Conservation (phyloP, 1,140 invertebrate genomes). For the Euwallacea similis region DNA sequence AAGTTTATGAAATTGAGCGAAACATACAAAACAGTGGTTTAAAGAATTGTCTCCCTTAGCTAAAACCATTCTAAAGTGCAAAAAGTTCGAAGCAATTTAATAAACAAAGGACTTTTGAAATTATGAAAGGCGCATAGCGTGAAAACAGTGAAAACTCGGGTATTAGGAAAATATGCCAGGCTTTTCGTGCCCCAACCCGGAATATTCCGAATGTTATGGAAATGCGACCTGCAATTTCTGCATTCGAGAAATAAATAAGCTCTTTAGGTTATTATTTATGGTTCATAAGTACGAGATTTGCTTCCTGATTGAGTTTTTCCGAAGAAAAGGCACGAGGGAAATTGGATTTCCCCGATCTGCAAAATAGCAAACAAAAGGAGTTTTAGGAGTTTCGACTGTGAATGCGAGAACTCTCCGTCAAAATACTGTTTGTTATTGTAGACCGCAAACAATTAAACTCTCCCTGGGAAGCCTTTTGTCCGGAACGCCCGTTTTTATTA, state of each 20-base stretch:
- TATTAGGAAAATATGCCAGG: slow-evolving; percentile 33
- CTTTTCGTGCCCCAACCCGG: slow-evolving; percentile 17
- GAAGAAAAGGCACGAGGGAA: slow-evolving; percentile 1
- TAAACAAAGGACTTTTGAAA: slow-evolving; percentile 34
- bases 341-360: background rate
- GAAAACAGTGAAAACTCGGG: slow-evolving; percentile 34
- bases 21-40: no score
- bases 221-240: slow-evolving; percentile 37
- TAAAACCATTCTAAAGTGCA: slow-evolving; percentile 5
- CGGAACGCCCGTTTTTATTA: slow-evolving; percentile 26
- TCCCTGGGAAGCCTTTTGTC: slow-evolving; percentile 30
- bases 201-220: slow-evolving; percentile 37
- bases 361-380: background rate
- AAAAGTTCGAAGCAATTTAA: slow-evolving; percentile 31
- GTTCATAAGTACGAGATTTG: slow-evolving; percentile 8
- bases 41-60: no score
- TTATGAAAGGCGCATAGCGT: slow-evolving; percentile 30
- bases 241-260: slow-evolving; percentile 36
- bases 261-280: slow-evolving; percentile 30
- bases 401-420: slow-evolving; percentile 26
- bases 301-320: slow-evolving; percentile 6
- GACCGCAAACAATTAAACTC: slow-evolving; percentile 30
- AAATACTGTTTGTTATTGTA: slow-evolving; percentile 32
- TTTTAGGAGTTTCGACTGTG: background rate
- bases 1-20: no score